A percentile compares a stretch with the other conserved stretches of the same genome.
Conservation (phyloP, 2,888 invertebrate species). For the Habroteleia sp. region DNA sequence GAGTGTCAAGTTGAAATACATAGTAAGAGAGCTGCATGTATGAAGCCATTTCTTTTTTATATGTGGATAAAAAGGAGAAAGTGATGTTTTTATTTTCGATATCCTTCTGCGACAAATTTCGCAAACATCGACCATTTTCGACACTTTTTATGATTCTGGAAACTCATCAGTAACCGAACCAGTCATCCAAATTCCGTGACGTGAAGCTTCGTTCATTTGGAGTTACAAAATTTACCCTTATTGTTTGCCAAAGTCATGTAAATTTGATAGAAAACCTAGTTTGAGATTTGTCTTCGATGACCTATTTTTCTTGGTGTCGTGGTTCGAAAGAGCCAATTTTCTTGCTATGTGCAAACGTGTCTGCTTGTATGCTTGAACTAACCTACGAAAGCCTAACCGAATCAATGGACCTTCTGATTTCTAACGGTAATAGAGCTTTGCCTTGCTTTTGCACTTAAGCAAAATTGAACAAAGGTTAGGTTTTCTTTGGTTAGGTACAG, state of each 20-base stretch:
- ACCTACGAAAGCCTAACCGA: conserved; percentile 52
- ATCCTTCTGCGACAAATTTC: conserved; percentile 62
- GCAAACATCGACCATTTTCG: conserved; percentile 62
- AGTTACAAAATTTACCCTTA: not conserved
- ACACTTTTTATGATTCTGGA: conserved; percentile 73
- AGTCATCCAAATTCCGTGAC: conserved; percentile 67
- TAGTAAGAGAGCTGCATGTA: conserved; percentile 65
- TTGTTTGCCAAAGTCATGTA: too few relatives aligned
- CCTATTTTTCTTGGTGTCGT: conserved; percentile 55
- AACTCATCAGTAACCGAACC: conserved; percentile 53
- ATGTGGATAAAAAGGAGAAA: conserved; percentile 71
- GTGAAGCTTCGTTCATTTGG: conserved; percentile 46
- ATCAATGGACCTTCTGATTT: not conserved
- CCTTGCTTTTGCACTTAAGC: not conserved
- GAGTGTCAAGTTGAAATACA: conserved; percentile 64
- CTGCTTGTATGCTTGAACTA: conserved; percentile 57
- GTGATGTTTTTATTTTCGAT: conserved; percentile 70
- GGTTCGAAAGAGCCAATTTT: conserved; percentile 43
- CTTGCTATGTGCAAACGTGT: conserved; percentile 54
- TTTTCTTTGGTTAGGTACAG: conserved; percentile 52
- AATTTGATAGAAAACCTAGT: too few relatives aligned
- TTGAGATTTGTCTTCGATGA: conserved; percentile 61
- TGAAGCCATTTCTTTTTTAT: conserved; percentile 71
- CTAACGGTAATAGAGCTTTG: too few relatives aligned
- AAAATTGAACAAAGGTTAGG: conserved; percentile 37